Conservation (phyloP, 2,797 vertebrate species). For the Galago senegalensis region DNA sequence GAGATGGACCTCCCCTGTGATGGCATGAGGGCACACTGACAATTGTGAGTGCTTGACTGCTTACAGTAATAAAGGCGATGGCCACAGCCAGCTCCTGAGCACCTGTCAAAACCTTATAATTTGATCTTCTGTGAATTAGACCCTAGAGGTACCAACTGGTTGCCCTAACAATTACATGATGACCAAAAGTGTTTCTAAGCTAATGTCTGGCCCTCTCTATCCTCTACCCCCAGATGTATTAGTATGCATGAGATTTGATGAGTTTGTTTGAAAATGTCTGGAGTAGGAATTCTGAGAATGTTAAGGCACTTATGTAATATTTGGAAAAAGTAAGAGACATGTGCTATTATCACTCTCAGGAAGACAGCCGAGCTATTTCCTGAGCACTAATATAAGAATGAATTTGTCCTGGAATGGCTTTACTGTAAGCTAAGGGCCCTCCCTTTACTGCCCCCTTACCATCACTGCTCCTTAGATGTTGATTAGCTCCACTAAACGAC, state of each 20-base stretch:
- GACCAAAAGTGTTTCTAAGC: slow-evolving; percentile 56
- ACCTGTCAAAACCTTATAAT: slow-evolving; percentile 30
- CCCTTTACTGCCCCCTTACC: not conserved
- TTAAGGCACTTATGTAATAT: not conserved
- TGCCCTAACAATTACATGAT: slow-evolving; percentile 45
- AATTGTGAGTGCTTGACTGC: not conserved
- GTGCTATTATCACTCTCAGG: not conserved
- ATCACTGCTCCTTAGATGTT: not conserved
- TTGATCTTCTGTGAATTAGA: slow-evolving; percentile 54
- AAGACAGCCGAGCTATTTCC: slow-evolving; percentile 40
- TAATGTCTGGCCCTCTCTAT: not conserved
- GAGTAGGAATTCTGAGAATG: slow-evolving; percentile 31
- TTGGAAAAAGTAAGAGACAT: slow-evolving; percentile 9
- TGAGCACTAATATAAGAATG: not conserved
- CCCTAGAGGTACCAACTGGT: not conserved
- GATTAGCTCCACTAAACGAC: slow-evolving; percentile 52
- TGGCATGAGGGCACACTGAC: not conserved
- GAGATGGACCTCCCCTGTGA: not conserved
- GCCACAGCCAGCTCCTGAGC: slow-evolving; percentile 18
- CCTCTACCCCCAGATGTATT: not conserved
- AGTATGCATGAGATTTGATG: slow-evolving; percentile 1
- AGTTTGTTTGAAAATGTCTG: slow-evolving; percentile 52
- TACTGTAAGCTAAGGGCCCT: slow-evolving; percentile 12
- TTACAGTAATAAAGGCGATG: slow-evolving; percentile 51
- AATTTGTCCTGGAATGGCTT: slow-evolving; percentile 46